These are phyloP conservation scores for Tachycineta bicolor DNA, from an alignment of 2,113 vertebrate genomes.

Conservation along the genomic window DNA sequence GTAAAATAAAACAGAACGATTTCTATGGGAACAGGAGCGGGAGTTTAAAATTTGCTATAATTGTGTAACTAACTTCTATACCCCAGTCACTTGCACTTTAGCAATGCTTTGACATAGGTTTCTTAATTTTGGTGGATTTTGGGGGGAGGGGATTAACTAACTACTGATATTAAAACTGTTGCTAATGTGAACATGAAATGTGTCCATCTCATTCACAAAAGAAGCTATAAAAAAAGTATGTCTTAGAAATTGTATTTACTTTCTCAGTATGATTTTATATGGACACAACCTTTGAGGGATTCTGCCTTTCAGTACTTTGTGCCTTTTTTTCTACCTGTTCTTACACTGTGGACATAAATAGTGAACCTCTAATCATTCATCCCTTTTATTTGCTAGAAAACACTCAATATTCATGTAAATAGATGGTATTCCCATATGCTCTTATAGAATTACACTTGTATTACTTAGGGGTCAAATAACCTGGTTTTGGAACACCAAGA, in stretches of 20 bases:
- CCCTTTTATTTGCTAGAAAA: background rate
- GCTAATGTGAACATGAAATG: background rate
- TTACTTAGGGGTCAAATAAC: background rate
- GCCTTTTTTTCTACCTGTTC: background rate
- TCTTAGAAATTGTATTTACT: background rate
- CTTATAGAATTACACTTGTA: background rate
- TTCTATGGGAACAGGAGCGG: background rate
- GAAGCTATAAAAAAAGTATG: background rate
- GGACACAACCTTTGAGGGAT: background rate
- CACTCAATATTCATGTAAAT: background rate
- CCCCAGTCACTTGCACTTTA: background rate
- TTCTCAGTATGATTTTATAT: background rate
- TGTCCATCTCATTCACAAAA: background rate
- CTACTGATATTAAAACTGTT: background rate
- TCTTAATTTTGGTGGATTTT: background rate
- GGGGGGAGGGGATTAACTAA: background rate
- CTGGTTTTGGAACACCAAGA: background rate
- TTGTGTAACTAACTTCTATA: background rate
- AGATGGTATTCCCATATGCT: background rate
- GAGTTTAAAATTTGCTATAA: background rate
- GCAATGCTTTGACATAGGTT: background rate
- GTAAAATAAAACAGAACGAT: background rate
- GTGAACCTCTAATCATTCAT: background rate
- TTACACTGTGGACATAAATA: background rate
- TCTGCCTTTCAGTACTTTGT: background rate